These are phyloP conservation scores for Creontiades dilutus DNA, from an alignment of 2,888 invertebrate genomes.

Conservation along the genomic window DNA sequence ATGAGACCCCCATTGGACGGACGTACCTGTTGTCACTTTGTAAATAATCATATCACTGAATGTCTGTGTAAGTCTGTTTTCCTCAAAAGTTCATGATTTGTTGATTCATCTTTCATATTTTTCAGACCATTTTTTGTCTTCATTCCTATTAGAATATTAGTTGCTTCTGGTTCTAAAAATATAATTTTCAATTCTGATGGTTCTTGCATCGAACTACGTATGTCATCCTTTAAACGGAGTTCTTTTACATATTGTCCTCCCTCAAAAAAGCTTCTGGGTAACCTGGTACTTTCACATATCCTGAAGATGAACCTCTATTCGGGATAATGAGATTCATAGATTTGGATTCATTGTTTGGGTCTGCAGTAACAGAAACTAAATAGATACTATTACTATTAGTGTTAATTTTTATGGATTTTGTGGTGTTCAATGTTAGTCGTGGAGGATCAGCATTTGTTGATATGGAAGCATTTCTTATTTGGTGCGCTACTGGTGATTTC, in stretches of 20 bases:
- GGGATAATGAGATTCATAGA: not conserved
- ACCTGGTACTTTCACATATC: slow-evolving; percentile 46
- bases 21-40: not conserved
- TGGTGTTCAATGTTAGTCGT: not conserved
- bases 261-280: slow-evolving; percentile 9
- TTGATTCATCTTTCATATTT: not conserved
- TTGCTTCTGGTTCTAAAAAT: not conserved
- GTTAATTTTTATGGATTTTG: not conserved
- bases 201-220: not conserved
- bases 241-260: not conserved
- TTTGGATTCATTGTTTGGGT: not conserved
- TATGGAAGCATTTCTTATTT: not conserved
- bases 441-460: not conserved
- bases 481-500: not conserved
- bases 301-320: not conserved
- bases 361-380: not conserved
- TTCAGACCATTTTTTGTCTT: too few species aligned
- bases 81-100: slow-evolving; percentile 6
- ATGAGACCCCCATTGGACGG: slow-evolving; percentile 15
- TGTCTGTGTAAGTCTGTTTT: slow-evolving; percentile 7
- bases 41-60: not conserved
- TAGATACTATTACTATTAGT: not conserved
- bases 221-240: slow-evolving; percentile 30
- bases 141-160: not conserved
- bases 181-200: not conserved